phyloP scores from a whole-genome alignment of 2,113 vertebrate genomes.

The Myxocyprinus asiaticus region DNA sequence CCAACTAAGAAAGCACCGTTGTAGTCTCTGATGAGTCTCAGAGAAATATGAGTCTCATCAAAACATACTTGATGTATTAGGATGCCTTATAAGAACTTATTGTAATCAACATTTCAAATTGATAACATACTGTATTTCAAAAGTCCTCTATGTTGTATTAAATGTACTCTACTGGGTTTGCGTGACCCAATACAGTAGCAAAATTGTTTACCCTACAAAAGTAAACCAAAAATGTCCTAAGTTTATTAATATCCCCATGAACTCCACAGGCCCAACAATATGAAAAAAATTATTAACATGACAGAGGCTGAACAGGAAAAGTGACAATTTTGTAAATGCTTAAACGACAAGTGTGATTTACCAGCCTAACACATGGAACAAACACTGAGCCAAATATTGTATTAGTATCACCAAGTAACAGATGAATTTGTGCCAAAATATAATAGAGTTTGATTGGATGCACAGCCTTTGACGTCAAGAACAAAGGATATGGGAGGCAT shows the following conservation, averaged over 20 bases:
- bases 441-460: neutral
- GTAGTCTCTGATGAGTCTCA: conserved; percentile 17
- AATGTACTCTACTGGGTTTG: no score
- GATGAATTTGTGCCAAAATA: conserved; percentile 5
- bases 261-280: conserved; percentile 10
- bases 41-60: neutral
- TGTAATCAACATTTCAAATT: no score
- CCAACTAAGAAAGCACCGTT: conserved; percentile 5
- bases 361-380: conserved; percentile 32
- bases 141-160: no score
- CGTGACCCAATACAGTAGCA: neutral
- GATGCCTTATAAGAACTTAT: no score
- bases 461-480: neutral
- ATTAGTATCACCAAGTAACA: conserved; percentile 25
- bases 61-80: no score
- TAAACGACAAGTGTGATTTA: conserved; percentile 34
- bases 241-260: neutral
- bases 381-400: conserved; percentile 20
- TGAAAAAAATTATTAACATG: conserved; percentile 6
- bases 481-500: neutral
- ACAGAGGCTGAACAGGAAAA: neutral
- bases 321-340: neutral
- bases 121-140: no score
- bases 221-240: neutral
- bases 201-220: neutral